Conservation (phyloP, 2,113 vertebrate species). For the Eolophus roseicapilla region DNA sequence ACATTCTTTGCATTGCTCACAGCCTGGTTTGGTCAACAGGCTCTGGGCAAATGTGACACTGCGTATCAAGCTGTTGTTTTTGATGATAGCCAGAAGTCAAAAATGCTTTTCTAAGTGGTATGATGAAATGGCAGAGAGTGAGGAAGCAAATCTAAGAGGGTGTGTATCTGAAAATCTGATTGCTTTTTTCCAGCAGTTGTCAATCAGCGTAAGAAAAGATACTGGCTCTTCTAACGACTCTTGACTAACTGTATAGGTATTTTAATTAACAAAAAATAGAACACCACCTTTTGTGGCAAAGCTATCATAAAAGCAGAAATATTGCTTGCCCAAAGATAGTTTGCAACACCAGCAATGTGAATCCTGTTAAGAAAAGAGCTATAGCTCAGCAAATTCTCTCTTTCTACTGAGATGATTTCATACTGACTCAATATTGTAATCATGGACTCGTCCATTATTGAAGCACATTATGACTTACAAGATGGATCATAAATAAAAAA, state of each 20-base stretch:
- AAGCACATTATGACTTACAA: neutral
- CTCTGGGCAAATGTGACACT: neutral
- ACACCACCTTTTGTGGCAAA: neutral
- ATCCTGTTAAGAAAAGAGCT: neutral
- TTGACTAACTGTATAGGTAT: neutral
- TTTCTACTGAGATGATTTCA: neutral
- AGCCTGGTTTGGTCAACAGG: neutral
- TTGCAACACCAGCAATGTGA: neutral
- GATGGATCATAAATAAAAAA: neutral
- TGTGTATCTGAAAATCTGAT: neutral
- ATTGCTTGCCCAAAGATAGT: neutral
- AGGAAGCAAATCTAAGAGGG: neutral
- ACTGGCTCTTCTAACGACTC: neutral
- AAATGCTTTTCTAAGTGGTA: neutral
- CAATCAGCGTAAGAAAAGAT: neutral
- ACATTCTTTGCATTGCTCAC: neutral
- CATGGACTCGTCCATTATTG: neutral
- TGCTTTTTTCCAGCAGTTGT: neutral
- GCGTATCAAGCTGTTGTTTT: neutral
- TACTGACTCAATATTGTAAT: neutral
- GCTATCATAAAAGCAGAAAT: neutral
- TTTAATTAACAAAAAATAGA: neutral
- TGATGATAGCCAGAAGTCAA: neutral
- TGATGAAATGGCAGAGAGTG: neutral
- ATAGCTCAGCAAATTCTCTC: neutral